phyloP scores from a whole-genome alignment of 30 jellyfish, hydroid and myxozoan species.

The Hydractinia symbiolongicarpus region DNA sequence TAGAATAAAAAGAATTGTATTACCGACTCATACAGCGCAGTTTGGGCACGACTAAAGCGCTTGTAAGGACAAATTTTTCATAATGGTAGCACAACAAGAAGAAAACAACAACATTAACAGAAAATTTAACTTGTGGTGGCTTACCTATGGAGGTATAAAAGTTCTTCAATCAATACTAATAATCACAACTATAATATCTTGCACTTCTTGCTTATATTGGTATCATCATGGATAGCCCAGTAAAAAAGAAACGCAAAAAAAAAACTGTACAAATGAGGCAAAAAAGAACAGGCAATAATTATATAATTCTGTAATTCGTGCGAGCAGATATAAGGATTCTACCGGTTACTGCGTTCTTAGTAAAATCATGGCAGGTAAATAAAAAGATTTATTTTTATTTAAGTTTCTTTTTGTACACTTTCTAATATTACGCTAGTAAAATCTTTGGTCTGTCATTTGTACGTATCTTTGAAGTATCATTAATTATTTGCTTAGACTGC shows the following conservation, averaged over 20 bases:
- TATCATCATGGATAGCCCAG: background rate
- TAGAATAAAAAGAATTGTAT: no score
- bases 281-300: background rate
- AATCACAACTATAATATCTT: no score
- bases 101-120: no score
- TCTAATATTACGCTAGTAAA: background rate
- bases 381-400: background rate
- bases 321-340: background rate
- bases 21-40: no score
- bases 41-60: no score
- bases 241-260: background rate
- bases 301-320: background rate
- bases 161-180: no score
- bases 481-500: background rate
- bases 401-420: background rate
- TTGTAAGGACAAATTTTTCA: no score
- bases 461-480: background rate
- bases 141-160: no score
- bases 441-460: background rate
- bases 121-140: no score
- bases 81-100: no score
- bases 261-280: background rate
- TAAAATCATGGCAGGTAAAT: background rate
- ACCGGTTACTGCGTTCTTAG: slow-evolving; percentile 3
- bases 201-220: no score